Percentiles rank a stretch among this genome's conserved stretches.
Conservation (phyloP, 2,888 invertebrate species). For the Nysson spinosus region DNA sequence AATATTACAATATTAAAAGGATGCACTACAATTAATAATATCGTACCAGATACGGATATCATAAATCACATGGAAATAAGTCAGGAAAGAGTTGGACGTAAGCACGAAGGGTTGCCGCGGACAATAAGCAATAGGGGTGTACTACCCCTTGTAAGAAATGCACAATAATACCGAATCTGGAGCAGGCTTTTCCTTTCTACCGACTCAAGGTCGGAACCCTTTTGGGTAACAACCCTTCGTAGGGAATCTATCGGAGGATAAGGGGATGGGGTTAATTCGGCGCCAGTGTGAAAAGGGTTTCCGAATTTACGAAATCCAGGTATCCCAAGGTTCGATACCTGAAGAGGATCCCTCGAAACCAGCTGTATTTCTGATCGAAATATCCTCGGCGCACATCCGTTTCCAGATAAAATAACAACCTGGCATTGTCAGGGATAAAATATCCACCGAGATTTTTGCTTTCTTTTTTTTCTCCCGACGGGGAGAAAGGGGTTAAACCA, state of each 20-base stretch:
- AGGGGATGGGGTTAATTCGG: constrained; percentile 25
- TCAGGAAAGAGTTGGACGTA: too few species aligned
- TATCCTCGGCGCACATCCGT: constrained; percentile 13
- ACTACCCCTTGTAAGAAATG: background rate
- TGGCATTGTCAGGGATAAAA: constrained; percentile 29
- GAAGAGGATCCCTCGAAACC: constrained; percentile 17
- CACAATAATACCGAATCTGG: constrained; percentile 12
- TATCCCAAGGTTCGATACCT: constrained; percentile 31
- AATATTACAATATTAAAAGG: too few species aligned
- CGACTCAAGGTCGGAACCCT: constrained; percentile 24
- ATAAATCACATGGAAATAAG: too few species aligned
- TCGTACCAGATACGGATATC: too few species aligned
- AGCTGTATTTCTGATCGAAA: constrained; percentile 29
- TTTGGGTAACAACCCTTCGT: constrained; percentile 4
- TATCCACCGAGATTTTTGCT: constrained; percentile 28
- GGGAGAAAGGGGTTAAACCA: constrained; percentile 55
- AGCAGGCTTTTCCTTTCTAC: constrained; percentile 7
- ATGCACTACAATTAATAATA: too few species aligned
- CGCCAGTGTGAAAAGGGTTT: constrained; percentile 50
- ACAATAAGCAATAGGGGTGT: too few species aligned
- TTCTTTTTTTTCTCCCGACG: constrained; percentile 33
- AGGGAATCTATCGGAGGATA: constrained; percentile 12
- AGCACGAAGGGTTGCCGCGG: background rate
- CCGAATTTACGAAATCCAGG: constrained; percentile 55
- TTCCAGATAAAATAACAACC: constrained; percentile 58